Evolutionary conservation across 1,140 invertebrate genomes (phyloP).

Genomic region (Achroia grisella): DNA sequence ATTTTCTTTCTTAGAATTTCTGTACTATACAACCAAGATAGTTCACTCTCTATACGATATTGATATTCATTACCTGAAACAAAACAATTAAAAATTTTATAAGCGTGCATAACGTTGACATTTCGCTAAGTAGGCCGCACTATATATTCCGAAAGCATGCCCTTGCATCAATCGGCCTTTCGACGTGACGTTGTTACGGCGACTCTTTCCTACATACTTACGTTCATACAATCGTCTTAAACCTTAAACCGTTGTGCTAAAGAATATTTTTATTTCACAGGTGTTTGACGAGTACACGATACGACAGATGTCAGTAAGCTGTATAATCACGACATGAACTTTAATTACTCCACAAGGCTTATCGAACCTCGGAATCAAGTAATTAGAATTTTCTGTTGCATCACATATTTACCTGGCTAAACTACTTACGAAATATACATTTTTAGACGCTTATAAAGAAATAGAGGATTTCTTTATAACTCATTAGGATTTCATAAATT

Average conservation of each 20-base stretch:
- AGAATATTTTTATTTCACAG: background rate
- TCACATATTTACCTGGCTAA: too few relatives aligned
- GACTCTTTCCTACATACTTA: conserved; percentile 8
- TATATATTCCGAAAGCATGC: conserved; percentile 38
- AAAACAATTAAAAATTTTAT: conserved; percentile 38
- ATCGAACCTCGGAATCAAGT: background rate
- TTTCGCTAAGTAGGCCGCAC: conserved; percentile 44
- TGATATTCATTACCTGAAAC: conserved; percentile 40
- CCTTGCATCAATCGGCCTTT: conserved; percentile 45
- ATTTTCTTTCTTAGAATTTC: too few relatives aligned
- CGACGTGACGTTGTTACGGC: conserved; percentile 30
- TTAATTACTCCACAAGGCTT: conserved; percentile 1
- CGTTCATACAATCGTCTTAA: conserved; percentile 12
- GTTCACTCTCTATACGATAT: background rate
- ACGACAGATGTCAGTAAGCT: conserved; percentile 6
- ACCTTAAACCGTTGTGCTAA: conserved; percentile 8
- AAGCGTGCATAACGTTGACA: conserved; percentile 36
- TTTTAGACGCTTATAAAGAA: too few relatives aligned
- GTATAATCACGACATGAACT: conserved; percentile 10
- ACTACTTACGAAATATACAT: too few relatives aligned
- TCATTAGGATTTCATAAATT: too few relatives aligned
- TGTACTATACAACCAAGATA: too few relatives aligned
- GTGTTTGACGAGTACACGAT: conserved; percentile 1
- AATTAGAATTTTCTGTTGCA: background rate
- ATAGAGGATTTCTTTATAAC: too few relatives aligned